Percentiles rank a stretch among this genome's conserved stretches.
These are phyloP conservation scores for Takifugu bimaculatus DNA, from an alignment of 2,113 vertebrate genomes.

Conservation along the genomic window DNA sequence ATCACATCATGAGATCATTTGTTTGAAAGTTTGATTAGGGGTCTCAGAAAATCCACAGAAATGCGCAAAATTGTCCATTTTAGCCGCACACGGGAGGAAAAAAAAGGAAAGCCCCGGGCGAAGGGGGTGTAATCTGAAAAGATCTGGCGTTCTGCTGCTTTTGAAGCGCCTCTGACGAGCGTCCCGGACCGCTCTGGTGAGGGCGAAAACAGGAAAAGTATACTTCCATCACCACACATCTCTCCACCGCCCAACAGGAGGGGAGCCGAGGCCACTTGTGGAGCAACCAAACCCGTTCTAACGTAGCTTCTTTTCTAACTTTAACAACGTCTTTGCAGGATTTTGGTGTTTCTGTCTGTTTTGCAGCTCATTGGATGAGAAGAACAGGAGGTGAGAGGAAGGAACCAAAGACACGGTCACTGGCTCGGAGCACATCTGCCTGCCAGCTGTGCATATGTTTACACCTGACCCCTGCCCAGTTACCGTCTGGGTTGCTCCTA, in stretches of 20 bases:
- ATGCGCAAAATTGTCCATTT: constrained; percentile 54
- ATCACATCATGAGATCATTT: constrained; percentile 67
- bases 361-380: constrained; percentile 37
- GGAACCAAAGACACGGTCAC: constrained; percentile 58
- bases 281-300: constrained; percentile 27
- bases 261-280: constrained; percentile 44
- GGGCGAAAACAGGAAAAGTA: constrained; percentile 56
- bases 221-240: constrained; percentile 55
- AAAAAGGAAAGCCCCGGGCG: constrained; percentile 30
- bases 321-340: constrained; percentile 9
- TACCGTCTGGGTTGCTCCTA: constrained; percentile 59
- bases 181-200: constrained; percentile 48
- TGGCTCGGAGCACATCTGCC: constrained; percentile 70
- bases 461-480: constrained; percentile 71
- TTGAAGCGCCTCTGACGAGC: constrained; percentile 43
- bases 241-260: constrained; percentile 42
- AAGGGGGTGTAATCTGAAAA: constrained; percentile 62
- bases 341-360: constrained; percentile 4
- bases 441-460: constrained; percentile 82
- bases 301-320: constrained; percentile 23
- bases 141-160: constrained; percentile 19
- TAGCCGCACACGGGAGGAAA: constrained; percentile 31
- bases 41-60: constrained; percentile 66
- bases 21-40: constrained; percentile 69
- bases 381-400: constrained; percentile 67